Evolutionary conservation across 2,888 invertebrate genomes (phyloP), one percentile per base, ranked within the genome.

Genomic region (Eudemis profundana): DNA sequence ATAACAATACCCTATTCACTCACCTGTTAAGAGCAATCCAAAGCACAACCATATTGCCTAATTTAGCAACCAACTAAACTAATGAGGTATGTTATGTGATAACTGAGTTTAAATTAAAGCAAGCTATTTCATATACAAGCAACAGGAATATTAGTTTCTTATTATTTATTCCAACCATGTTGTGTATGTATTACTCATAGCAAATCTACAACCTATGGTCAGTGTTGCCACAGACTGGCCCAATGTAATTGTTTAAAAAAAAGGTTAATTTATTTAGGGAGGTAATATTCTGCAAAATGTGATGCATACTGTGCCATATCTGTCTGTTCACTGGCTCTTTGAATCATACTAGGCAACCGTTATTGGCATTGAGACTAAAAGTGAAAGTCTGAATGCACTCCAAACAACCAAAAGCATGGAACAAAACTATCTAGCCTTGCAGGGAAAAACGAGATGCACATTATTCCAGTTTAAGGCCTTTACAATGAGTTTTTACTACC

Each of bases 311-410:
- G 56, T 57, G 57, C 56, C 23, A 59, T 46, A 33, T 33, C 27
- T 23, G 21, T 49, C 21, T 65, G 50, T 23, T 56, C 23, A 53
- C 33, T 40, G 49, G 51, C 70, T 72, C 69, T 78, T 81, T 90
- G 90, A 90, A 82, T 90, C 90, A 89, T 82, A 80, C 80, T 60
- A 47, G 15, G 57, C 69, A 72, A 81, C 86, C 78, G 82, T 88
- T 88, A 89, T 82, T 87, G 88, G 89, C 89, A 90, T 88, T 89
- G 87, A 88, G 84, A 85, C 79, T 84, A 88, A 87, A 90, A 91
- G 91, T 91, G 91, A 91, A 91, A 91, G 91, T 90, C 73, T 77
- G 77, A 79, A 80, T 86, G 83, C 85, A 84, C 82, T 81, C 76
- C 78, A 74, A 76, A 72, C 77, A 76, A 77, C 79, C 78, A 76